These are phyloP conservation scores for Synergus itoensis DNA, from an alignment of 2,888 invertebrate genomes.

Conservation along the genomic window DNA sequence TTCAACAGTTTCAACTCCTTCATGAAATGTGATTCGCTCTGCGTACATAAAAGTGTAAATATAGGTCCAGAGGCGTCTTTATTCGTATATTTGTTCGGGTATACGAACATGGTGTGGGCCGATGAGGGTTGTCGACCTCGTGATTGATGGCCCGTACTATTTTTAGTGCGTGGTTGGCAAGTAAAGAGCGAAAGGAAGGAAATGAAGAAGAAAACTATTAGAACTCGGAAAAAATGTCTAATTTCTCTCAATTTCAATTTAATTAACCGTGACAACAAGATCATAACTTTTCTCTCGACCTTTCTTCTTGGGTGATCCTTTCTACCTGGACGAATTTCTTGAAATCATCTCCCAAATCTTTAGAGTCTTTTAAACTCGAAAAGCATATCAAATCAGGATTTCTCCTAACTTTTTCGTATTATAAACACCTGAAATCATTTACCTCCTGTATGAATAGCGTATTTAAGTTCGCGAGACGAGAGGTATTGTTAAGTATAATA, in stretches of 20 bases:
- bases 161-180: conserved; percentile 49
- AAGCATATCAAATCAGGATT: conserved; percentile 5
- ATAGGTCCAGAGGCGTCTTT: conserved; percentile 35
- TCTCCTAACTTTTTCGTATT: not conserved
- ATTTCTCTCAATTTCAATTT: not conserved
- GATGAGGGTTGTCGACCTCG: conserved; percentile 54
- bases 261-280: not conserved
- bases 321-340: not conserved
- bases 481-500: not conserved
- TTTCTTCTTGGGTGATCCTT: not conserved
- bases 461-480: not conserved
- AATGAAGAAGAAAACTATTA: not conserved
- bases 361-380: not conserved
- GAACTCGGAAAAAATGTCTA: conserved; percentile 30
- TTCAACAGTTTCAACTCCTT: conserved; percentile 32
- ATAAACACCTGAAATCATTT: not conserved
- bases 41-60: conserved; percentile 39
- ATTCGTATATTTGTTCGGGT: conserved; percentile 44
- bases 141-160: conserved; percentile 52
- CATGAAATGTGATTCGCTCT: conserved; percentile 29
- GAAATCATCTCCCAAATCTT: not conserved
- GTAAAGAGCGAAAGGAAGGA: conserved; percentile 46
- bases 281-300: conserved; percentile 11
- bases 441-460: not conserved
- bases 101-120: conserved; percentile 41